Evolutionary conservation across 2,113 vertebrate species (phyloP), one percentile per base, ranked within the genome.

Genomic region (Propithecus coquereli): DNA sequence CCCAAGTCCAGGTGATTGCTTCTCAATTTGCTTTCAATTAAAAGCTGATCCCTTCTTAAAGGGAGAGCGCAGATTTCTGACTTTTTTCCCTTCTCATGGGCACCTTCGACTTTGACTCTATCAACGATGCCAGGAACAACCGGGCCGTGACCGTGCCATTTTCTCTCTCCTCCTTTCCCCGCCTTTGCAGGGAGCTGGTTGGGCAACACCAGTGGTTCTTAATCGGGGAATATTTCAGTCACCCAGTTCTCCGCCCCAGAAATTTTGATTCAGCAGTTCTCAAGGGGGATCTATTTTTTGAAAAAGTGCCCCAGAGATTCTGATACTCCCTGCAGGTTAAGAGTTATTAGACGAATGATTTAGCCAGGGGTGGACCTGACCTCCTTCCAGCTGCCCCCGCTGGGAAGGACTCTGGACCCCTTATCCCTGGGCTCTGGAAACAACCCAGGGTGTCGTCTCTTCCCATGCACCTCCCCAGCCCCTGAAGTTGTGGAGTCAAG

Each of bases 121-220:
- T 4, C 22, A 27, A 5, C 71, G 4, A 13, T 8, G 14, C 61
- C 8, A 1, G 2, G 73, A 61, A 9, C 11, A 13, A 22, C 8
- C 1, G 4, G 22, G 18, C 34, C 17, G 1, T 4, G 6, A 22
- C n/a, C 2, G 0, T 20, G 12, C 20, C 8, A 1, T 65, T 14
- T 61, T 43, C 74, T 45, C n/a, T 2, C 1, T 40, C 23, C 3
- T 45, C 43, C 27, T 32, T 30, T 52, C 40, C 4, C 13, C 9
- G 1, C 11, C 17, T 70, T 70, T 5, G 32, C n/a, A 10, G n/a
- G 0, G 50, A 88, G 77, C 34, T 16, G 11, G 16, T 30, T 57
- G 32, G 77, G 25, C 18, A 18, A 3, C 22, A 18, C 74, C 74
- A 0, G 6, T 43, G 37, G 17, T 50, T 16, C 57, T 84, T n/a